These are phyloP conservation scores for Hipposideros armiger DNA, from an alignment of 2,113 vertebrate species.

Conservation along the genomic window DNA sequence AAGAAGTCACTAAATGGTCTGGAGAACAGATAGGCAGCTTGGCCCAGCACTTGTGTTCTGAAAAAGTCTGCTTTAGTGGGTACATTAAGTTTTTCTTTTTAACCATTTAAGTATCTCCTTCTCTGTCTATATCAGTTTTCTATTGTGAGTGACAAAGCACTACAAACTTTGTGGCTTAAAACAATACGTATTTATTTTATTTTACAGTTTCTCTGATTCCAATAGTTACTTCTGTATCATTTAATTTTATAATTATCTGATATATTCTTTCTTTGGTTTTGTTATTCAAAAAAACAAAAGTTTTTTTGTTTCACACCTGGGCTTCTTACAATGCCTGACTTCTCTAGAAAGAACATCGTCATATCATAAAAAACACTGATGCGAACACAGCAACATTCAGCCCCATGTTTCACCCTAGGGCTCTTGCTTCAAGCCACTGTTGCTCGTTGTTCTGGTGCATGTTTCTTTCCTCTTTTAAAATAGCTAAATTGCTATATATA, in stretches of 20 bases:
- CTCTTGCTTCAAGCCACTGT: background rate
- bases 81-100: background rate
- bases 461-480: background rate
- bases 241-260: conserved; percentile 32
- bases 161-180: background rate
- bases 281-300: background rate
- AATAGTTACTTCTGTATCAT: conserved; percentile 7
- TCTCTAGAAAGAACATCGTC: conserved; percentile 38
- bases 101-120: background rate
- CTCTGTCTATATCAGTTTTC: background rate
- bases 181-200: background rate
- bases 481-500: background rate
- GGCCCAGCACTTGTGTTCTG: background rate
- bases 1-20: background rate
- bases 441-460: background rate
- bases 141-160: background rate
- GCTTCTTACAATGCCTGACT: conserved; percentile 33
- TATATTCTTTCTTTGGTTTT: conserved; percentile 36
- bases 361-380: conserved; percentile 21
- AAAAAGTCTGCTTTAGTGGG: background rate
- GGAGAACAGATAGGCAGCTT: background rate
- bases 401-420: background rate
- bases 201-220: background rate
- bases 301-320: background rate
- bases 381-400: background rate